A percentile compares a stretch with the other conserved stretches of the same genome.
phyloP scores from a whole-genome alignment of 2,113 vertebrate species.

The Toxostoma redivivum region DNA sequence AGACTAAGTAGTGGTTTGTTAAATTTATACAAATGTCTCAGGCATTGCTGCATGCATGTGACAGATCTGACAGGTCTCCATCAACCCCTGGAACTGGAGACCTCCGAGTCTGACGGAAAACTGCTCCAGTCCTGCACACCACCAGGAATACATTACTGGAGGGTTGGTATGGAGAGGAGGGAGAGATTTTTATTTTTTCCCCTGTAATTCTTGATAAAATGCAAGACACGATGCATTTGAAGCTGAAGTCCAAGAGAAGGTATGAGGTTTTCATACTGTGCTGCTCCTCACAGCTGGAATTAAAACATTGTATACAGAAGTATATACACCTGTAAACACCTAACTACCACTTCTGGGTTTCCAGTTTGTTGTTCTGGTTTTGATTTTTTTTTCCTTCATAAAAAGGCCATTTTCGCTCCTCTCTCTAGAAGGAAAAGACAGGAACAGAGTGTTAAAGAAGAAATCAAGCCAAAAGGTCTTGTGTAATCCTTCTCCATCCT shows the following conservation, averaged over 20 bases:
- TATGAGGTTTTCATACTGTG: accelerated
- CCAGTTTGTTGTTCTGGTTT: neutral
- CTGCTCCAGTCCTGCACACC: neutral
- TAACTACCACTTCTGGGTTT: neutral
- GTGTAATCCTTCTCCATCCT: neutral
- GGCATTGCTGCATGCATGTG: neutral
- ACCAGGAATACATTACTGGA: neutral
- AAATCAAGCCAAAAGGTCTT: neutral
- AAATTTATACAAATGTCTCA: neutral
- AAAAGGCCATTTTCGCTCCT: neutral
- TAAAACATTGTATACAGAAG: neutral
- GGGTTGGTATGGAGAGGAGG: neutral
- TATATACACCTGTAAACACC: neutral
- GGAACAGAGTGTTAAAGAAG: neutral
- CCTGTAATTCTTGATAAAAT: neutral
- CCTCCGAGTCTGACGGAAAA: neutral
- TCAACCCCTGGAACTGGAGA: neutral
- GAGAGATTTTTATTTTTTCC: accelerated
- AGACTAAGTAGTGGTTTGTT: neutral
- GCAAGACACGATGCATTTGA: neutral
- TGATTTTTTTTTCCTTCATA: neutral
- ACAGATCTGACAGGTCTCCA: neutral
- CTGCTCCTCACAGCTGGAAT: neutral
- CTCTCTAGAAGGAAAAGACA: neutral
- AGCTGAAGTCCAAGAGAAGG: neutral